Evolutionary conservation across 1,140 invertebrate genomes (phyloP).

Genomic region (Sminthurides bifidus): DNA sequence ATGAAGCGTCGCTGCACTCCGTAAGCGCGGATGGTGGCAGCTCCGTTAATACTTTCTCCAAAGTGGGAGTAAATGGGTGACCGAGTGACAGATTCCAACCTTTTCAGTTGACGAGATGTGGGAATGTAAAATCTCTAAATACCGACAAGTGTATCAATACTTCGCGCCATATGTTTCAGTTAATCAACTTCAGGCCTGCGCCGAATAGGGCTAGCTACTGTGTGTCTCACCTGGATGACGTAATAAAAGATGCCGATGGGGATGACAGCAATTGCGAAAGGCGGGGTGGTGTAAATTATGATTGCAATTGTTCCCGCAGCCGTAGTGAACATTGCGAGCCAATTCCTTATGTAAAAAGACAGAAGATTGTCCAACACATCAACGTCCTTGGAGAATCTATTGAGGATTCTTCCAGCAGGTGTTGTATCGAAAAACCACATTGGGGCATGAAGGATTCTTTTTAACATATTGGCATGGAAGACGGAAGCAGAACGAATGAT

Average conservation of each 20-base stretch:
- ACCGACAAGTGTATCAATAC: neutral
- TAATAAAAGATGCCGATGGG: constrained; percentile 82
- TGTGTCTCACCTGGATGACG: constrained; percentile 52
- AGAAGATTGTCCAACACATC: constrained; percentile 41
- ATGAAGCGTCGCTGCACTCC: constrained; percentile 63
- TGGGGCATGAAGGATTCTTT: constrained; percentile 49
- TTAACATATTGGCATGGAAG: constrained; percentile 54
- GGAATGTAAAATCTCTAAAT: constrained; percentile 69
- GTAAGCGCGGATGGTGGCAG: constrained; percentile 65
- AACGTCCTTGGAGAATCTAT: constrained; percentile 73
- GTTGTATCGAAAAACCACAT: constrained; percentile 75
- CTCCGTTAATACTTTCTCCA: constrained; percentile 62
- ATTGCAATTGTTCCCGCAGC: constrained; percentile 67
- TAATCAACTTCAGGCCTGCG: neutral
- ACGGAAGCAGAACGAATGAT: constrained; percentile 51
- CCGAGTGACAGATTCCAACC: constrained; percentile 85
- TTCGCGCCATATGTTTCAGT: too few species aligned
- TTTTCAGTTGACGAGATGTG: constrained; percentile 85
- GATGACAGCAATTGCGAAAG: constrained; percentile 68
- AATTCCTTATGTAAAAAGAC: constrained; percentile 28
- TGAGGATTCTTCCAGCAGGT: constrained; percentile 68
- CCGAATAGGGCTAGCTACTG: neutral
- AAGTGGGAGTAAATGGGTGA: constrained; percentile 98
- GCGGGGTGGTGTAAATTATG: constrained; percentile 67
- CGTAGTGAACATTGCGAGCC: constrained; percentile 20